phyloP scores from a whole-genome alignment of 1,140 invertebrate genomes.

The Drosophila nigromelanica region DNA sequence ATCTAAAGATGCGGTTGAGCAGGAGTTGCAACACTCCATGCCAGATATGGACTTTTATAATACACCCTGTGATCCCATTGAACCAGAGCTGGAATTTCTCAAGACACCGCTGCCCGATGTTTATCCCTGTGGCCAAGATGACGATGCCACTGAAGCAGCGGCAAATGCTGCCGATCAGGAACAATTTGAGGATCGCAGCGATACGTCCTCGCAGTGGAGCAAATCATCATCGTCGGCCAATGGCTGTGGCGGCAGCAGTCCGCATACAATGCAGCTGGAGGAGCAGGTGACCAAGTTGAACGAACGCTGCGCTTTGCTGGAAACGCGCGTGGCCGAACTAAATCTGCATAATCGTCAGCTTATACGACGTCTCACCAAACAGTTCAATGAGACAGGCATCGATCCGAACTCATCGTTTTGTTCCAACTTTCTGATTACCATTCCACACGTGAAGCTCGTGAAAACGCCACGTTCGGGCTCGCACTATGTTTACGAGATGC shows the following conservation, averaged over 20 bases:
- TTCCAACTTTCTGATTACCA: conserved; percentile 81
- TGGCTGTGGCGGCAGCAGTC: conserved; percentile 13
- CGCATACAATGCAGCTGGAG: conserved; percentile 54
- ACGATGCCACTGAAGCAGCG: neutral
- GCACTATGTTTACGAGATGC: conserved; percentile 76
- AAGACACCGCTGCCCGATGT: conserved; percentile 63
- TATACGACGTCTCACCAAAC: conserved; percentile 67
- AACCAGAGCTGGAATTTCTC: conserved; percentile 71
- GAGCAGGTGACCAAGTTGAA: conserved; percentile 60
- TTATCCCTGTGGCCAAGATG: conserved; percentile 3
- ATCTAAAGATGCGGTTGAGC: conserved; percentile 38
- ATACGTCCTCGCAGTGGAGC: conserved; percentile 79
- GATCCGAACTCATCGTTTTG: conserved; percentile 71
- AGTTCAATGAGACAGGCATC: conserved; percentile 73
- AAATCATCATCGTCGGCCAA: conserved; percentile 75
- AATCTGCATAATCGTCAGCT: conserved; percentile 74
- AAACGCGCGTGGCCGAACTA: conserved; percentile 72
- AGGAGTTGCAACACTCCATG: conserved; percentile 14
- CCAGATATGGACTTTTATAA: neutral
- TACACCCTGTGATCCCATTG: conserved; percentile 65
- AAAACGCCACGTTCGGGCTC: conserved; percentile 54
- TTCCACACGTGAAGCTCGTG: conserved; percentile 73
- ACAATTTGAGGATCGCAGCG: conserved; percentile 67
- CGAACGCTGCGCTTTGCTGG: conserved; percentile 71
- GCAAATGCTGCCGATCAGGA: conserved; percentile 39